Percentiles rank a stretch among this genome's conserved stretches.
These are phyloP conservation scores for Drosophila imparisetae DNA, from an alignment of 2,888 invertebrate species.

Conservation along the genomic window DNA sequence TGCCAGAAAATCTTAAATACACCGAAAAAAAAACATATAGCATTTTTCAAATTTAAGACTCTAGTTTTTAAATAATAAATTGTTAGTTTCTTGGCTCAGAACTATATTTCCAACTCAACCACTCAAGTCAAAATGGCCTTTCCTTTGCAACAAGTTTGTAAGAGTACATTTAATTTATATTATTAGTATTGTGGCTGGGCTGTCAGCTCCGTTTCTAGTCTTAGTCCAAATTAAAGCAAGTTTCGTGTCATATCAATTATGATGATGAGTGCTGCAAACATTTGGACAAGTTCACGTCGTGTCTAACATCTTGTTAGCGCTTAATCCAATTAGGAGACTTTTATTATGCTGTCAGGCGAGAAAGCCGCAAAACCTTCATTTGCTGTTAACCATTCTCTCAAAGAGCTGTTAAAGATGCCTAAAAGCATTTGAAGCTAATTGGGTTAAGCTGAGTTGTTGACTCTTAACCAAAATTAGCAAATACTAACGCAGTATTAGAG, in stretches of 20 bases:
- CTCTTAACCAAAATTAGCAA: slow-evolving; percentile 15
- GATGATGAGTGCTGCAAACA: slow-evolving; percentile 15
- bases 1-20: background rate
- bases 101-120: background rate
- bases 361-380: background rate
- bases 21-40: background rate
- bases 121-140: background rate
- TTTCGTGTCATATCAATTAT: slow-evolving; percentile 16
- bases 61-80: background rate
- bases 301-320: slow-evolving; percentile 38
- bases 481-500: slow-evolving; percentile 21
- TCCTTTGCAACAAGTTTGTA: background rate
- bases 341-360: slow-evolving; percentile 14
- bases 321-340: slow-evolving; percentile 63
- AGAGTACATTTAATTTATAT: background rate
- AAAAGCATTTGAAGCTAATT: slow-evolving; percentile 44
- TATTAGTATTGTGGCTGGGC: background rate
- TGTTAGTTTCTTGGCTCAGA: background rate
- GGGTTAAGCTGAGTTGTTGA: slow-evolving; percentile 34
- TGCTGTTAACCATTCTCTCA: slow-evolving; percentile 1
- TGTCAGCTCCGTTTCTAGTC: background rate
- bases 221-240: background rate
- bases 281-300: slow-evolving; percentile 34
- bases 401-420: slow-evolving; percentile 36
- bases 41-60: background rate